Evolutionary conservation across 2,797 vertebrate genomes (phyloP), one percentile per base, ranked within the genome.

Genomic region (Sorex maritimensis): DNA sequence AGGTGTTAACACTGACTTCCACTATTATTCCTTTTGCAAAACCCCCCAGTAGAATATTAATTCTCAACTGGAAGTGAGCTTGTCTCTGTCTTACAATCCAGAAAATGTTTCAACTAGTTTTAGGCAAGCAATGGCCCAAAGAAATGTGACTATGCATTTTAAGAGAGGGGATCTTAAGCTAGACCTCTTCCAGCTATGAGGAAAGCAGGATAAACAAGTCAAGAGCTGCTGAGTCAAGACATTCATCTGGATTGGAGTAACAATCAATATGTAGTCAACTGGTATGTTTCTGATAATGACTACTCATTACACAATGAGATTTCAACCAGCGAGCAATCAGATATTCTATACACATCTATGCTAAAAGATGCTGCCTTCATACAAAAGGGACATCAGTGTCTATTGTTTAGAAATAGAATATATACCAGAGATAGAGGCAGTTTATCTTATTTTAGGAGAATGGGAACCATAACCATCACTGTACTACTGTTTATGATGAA

Each of bases 11-110:
- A 15, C 61, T 34, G 41, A 79, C 14, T 12, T n/a, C 61, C 30
- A 1, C 38, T 81, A 19, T 86, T 63, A 87, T 77, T 92, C 63
- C 67, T 55, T 90, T 92, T 80, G 41, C 72, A 74, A 72, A 67
- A 30, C 65, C 30, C 69, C 28, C 12, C 44, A 38, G 89, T 78
- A 6, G 73, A 80, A 52, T 71, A 86, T 19, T 84, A 49, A 23
- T 69, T 81, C 61, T 88, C 61, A 80, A 46, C 24, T 46, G 65
- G 28, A 10, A 21, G 28, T 75, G 23, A 46, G 84, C 63, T 46
- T 41, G 24, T 14, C 30, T 90, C 55, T 88, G n/a, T 86, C 90
- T 92, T 52, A 3, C 2, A 38, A 24, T 78, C 74, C 87, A n/a
- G 79, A 75, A 84, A 90, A 83, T 87, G 73, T 75, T 69, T n/a